These are phyloP conservation scores for Parelbella ahira DNA, from an alignment of 2,888 invertebrate species.

Conservation along the genomic window DNA sequence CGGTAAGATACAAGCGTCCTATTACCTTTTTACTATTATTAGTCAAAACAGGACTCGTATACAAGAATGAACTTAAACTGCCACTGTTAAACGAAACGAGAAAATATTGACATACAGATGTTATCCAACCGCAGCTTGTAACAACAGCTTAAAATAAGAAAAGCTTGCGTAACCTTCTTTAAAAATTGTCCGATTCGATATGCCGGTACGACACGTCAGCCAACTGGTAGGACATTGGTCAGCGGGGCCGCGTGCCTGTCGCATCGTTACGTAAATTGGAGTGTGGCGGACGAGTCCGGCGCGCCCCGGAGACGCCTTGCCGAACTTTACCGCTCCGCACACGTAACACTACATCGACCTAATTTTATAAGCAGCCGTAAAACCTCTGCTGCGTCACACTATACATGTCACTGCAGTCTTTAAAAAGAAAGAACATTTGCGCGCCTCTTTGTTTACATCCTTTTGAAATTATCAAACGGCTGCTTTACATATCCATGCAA, in stretches of 20 bases:
- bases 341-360: constrained; percentile 37
- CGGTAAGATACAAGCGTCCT: too few relatives aligned
- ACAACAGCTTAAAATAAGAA: too few relatives aligned
- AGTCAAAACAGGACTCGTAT: too few relatives aligned
- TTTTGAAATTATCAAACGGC: too few relatives aligned
- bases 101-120: too few relatives aligned
- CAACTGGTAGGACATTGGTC: constrained; percentile 44
- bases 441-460: constrained; percentile 20
- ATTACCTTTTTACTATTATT: too few relatives aligned
- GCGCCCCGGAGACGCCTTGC: constrained; percentile 32
- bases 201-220: constrained; percentile 40
- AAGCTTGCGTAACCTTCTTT: too few relatives aligned
- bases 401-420: constrained; percentile 31
- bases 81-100: too few relatives aligned
- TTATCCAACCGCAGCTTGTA: too few relatives aligned
- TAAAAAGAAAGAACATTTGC: constrained; percentile 23
- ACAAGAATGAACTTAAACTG: too few relatives aligned
- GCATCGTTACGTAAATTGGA: constrained; percentile 44
- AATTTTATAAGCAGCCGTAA: constrained; percentile 40
- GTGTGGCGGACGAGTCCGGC: constrained; percentile 24
- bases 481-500: too few relatives aligned
- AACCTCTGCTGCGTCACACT: constrained; percentile 35
- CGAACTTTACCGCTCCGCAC: constrained; percentile 31
- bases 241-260: constrained; percentile 35
- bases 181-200: too few relatives aligned